A percentile compares a stretch with the other conserved stretches of the same genome.
These are phyloP conservation scores for Dinothrombium tinctorium DNA, from an alignment of 1,140 invertebrate genomes.

Conservation along the genomic window DNA sequence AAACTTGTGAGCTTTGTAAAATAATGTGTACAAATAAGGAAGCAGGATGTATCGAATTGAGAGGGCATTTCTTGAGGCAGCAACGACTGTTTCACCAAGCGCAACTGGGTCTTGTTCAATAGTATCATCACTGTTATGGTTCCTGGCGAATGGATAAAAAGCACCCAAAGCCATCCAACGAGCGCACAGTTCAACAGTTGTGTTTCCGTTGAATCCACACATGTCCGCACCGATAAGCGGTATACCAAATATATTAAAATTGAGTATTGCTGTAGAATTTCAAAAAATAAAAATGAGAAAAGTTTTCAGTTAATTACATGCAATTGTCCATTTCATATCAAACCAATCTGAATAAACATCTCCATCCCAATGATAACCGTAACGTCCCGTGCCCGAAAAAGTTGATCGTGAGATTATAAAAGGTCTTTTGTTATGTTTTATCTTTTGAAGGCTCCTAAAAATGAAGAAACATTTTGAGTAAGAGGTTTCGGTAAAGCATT, in stretches of 20 bases:
- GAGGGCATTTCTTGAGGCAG: slow-evolving; percentile 35
- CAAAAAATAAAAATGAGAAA: slow-evolving; percentile 34
- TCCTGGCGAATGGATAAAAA: slow-evolving; percentile 41
- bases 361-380: slow-evolving; percentile 71
- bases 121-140: slow-evolving; percentile 48
- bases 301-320: slow-evolving; percentile 35
- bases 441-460: not conserved
- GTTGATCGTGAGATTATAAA: slow-evolving; percentile 61
- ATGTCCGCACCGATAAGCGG: slow-evolving; percentile 23
- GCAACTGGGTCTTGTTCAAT: slow-evolving; percentile 24
- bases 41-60: slow-evolving; percentile 42
- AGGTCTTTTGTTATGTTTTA: slow-evolving; percentile 26
- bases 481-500: not conserved
- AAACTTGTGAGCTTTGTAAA: slow-evolving; percentile 15
- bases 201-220: slow-evolving; percentile 21
- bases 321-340: slow-evolving; percentile 24
- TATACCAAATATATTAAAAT: slow-evolving; percentile 54
- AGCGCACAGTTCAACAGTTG: slow-evolving; percentile 33
- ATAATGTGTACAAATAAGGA: slow-evolving; percentile 38
- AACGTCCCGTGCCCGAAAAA: slow-evolving; percentile 50
- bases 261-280: slow-evolving; percentile 57
- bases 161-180: slow-evolving; percentile 33
- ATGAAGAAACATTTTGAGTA: not conserved
- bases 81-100: slow-evolving; percentile 37
- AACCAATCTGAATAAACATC: slow-evolving; percentile 19